Percentiles rank a stretch among this genome's conserved stretches.
Conservation (phyloP, 2,797 vertebrate species). For the Scleropages formosus region DNA sequence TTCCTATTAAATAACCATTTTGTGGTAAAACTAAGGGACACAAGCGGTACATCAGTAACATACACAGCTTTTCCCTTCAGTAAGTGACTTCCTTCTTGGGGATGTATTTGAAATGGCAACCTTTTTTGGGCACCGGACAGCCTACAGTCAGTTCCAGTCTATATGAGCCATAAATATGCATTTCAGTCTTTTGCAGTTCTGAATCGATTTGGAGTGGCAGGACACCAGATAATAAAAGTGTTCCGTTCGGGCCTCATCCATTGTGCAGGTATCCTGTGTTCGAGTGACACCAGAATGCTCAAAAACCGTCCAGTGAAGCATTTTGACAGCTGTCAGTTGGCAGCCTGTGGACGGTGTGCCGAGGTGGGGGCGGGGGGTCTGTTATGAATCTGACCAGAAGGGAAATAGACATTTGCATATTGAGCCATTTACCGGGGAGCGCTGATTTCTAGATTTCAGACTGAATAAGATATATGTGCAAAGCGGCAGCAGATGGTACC, state of each 20-base stretch:
- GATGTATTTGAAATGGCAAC: background rate
- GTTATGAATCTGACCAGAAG: background rate
- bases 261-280: background rate
- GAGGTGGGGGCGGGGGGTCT: no score
- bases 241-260: background rate
- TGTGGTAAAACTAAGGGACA: no score
- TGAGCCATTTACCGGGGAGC: slow-evolving; percentile 6
- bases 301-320: background rate
- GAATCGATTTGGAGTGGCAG: background rate
- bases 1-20: no score
- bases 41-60: no score
- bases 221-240: background rate
- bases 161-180: background rate
- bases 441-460: background rate
- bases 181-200: background rate
- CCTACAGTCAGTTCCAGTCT: background rate
- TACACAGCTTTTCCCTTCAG: no score
- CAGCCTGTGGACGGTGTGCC: no score
- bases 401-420: background rate
- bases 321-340: background rate
- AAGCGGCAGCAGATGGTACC: slow-evolving; percentile 15
- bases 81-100: no score
- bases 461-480: background rate
- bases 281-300: background rate
- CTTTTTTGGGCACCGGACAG: background rate